Conservation (phyloP, 1,140 invertebrate species). For the Vanessa tameamea region DNA sequence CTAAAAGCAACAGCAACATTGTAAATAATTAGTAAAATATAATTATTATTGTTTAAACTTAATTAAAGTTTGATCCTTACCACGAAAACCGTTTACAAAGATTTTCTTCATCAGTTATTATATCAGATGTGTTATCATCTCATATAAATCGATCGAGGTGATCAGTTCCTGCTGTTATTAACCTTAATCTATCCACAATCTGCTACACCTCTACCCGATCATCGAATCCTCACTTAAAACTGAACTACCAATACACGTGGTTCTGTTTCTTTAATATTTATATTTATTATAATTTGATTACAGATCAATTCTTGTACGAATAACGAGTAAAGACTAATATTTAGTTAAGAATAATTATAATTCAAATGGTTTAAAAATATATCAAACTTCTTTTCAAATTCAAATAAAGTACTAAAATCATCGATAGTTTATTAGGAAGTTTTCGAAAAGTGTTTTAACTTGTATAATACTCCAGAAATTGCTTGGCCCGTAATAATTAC, state of each 20-base stretch:
- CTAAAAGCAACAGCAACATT: too few relatives aligned
- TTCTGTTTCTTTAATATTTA: background rate
- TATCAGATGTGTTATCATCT: constrained; percentile 16
- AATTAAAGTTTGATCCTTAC: background rate
- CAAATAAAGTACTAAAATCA: too few relatives aligned
- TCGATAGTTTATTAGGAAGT: too few relatives aligned
- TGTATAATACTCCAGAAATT: too few relatives aligned
- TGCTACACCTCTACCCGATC: constrained; percentile 38
- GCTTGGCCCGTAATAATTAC: too few relatives aligned
- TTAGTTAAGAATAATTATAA: too few relatives aligned
- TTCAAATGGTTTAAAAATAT: too few relatives aligned
- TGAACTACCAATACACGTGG: background rate
- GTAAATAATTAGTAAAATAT: too few relatives aligned
- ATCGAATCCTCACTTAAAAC: constrained; percentile 34
- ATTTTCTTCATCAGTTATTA: constrained; percentile 3
- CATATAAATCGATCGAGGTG: constrained; percentile 26
- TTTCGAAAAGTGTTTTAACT: too few relatives aligned
- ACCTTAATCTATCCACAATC: constrained; percentile 40
- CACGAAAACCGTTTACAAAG: background rate
- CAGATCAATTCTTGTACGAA: background rate
- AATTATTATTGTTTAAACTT: background rate
- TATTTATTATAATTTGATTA: background rate
- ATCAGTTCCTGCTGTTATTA: constrained; percentile 43
- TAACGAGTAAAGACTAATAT: background rate
- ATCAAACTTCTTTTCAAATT: too few relatives aligned